phyloP scores from a whole-genome alignment of 2,888 invertebrate genomes.

The Microdon myrmicae region DNA sequence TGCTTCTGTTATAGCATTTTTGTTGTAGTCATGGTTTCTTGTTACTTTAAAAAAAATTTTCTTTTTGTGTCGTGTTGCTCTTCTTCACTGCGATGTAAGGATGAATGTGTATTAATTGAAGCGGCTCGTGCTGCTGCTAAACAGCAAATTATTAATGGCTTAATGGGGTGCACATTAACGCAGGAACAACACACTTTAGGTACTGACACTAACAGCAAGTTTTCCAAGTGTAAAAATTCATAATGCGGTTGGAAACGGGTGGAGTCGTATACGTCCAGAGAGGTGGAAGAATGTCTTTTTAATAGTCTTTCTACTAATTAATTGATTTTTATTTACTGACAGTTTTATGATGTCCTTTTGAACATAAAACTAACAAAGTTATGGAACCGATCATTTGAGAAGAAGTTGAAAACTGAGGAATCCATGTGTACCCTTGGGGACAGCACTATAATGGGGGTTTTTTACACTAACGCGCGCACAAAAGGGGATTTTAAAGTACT shows the following conservation, averaged over 20 bases:
- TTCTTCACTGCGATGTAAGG: not conserved
- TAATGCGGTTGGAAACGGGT: no score
- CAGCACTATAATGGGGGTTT: no score
- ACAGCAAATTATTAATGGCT: slow-evolving; percentile 47
- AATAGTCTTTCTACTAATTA: slow-evolving; percentile 39
- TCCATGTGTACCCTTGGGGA: no score
- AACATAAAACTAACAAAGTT: slow-evolving; percentile 14
- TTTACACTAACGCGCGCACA: no score
- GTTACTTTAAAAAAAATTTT: not conserved
- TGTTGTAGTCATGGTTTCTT: not conserved
- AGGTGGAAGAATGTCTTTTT: slow-evolving; percentile 7
- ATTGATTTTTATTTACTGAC: slow-evolving; percentile 45
- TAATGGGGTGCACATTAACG: slow-evolving; percentile 49
- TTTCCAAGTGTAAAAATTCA: no score
- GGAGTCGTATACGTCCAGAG: no score
- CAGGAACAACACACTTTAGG: slow-evolving; percentile 41
- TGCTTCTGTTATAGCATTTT: no score
- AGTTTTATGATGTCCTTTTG: slow-evolving; percentile 42
- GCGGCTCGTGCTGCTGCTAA: slow-evolving; percentile 45
- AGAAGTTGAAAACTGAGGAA: no score
- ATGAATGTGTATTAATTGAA: slow-evolving; percentile 1
- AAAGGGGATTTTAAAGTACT: no score
- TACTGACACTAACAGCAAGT: no score
- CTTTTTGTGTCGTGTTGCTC: no score
- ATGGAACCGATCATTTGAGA: no score